phyloP scores from a whole-genome alignment of 2,113 vertebrate genomes.

The Malurus elegans region DNA sequence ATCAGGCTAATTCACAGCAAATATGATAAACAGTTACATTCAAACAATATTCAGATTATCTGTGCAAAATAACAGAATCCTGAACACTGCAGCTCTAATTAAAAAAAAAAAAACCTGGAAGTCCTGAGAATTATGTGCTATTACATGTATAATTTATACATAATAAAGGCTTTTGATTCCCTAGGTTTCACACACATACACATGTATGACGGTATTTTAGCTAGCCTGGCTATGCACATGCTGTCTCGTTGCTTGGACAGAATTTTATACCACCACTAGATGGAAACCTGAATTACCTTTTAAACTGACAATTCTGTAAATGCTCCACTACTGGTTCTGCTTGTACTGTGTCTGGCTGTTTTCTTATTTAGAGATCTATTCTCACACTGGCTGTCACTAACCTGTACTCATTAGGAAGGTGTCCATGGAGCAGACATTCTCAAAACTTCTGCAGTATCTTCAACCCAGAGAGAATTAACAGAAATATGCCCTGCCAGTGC shows the following conservation, averaged over 20 bases:
- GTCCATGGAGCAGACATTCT: neutral
- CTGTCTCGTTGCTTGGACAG: neutral
- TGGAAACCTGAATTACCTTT: slow-evolving; percentile 57
- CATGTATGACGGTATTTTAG: neutral
- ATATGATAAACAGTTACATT: neutral
- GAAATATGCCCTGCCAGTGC: neutral
- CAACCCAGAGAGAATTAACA: neutral
- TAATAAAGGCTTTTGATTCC: neutral
- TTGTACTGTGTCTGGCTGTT: neutral
- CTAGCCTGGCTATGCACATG: neutral
- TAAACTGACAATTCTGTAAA: neutral
- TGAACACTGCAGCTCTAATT: neutral
- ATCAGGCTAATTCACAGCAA: neutral
- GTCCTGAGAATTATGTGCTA: neutral
- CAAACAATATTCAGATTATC: neutral
- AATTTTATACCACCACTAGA: slow-evolving; percentile 52
- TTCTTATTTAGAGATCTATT: neutral
- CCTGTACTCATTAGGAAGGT: neutral
- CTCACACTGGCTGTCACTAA: neutral
- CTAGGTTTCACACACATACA: neutral
- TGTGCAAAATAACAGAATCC: neutral
- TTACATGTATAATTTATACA: neutral
- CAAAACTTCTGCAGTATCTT: neutral
- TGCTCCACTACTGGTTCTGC: neutral
- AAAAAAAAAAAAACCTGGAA: neutral